Evolutionary conservation across 2,888 invertebrate genomes (phyloP).

Genomic region (Lasius platythorax): DNA sequence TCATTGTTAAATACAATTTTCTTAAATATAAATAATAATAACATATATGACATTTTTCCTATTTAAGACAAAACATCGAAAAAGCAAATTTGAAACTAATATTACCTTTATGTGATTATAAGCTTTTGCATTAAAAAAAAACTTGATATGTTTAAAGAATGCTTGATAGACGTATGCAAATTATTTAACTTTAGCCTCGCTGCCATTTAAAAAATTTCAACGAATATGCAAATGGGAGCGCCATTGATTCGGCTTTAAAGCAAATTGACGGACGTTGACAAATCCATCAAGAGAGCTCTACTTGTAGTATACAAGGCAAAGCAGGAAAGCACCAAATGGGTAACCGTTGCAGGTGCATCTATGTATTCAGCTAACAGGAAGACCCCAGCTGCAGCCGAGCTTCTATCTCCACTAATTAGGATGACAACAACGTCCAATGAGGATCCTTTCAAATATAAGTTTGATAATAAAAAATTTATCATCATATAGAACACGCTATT

Average conservation of each 20-base stretch:
- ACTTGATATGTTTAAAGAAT: background rate
- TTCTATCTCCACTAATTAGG: slow-evolving; percentile 44
- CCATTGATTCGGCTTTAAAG: slow-evolving; percentile 45
- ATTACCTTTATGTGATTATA: background rate
- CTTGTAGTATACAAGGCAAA: slow-evolving; percentile 29
- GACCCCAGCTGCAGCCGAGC: slow-evolving; percentile 61
- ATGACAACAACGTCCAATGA: slow-evolving; percentile 38
- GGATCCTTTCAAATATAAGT: background rate
- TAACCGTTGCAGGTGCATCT: slow-evolving; percentile 71
- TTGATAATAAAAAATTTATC: slow-evolving; percentile 41
- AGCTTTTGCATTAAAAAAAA: slow-evolving; percentile 1
- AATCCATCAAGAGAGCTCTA: slow-evolving; percentile 50
- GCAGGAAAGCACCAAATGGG: slow-evolving; percentile 53
- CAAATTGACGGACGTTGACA: slow-evolving; percentile 52
- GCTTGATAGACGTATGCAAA: slow-evolving; percentile 26
- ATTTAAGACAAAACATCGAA: background rate
- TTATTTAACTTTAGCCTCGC: slow-evolving; percentile 8
- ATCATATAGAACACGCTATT: background rate
- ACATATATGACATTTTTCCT: background rate
- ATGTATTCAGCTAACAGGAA: slow-evolving; percentile 67
- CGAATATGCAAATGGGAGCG: slow-evolving; percentile 27
- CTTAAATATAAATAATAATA: background rate
- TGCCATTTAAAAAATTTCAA: slow-evolving; percentile 37
- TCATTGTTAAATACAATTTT: background rate
- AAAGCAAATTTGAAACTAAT: background rate